Evolutionary conservation across 1,140 invertebrate species (phyloP).

Genomic region (Holcopasites calliopsidis): DNA sequence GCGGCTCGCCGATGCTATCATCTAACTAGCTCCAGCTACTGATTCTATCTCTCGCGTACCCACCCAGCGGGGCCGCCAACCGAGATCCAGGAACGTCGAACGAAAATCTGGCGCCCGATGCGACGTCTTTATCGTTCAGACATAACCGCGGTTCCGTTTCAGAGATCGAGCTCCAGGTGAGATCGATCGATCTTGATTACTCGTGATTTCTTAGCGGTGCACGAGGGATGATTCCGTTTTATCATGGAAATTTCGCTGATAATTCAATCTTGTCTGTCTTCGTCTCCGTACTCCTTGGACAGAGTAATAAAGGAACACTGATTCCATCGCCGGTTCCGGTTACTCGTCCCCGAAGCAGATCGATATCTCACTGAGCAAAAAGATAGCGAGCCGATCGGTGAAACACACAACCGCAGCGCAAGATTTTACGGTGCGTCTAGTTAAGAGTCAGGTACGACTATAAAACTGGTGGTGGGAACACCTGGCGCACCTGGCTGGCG

Average conservation of each 20-base stretch:
- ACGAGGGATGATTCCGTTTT: no score
- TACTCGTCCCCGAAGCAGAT: conserved; percentile 2
- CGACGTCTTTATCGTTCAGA: neutral
- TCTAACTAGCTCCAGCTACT: conserved; percentile 80
- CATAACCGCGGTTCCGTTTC: no score
- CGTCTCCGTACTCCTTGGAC: no score
- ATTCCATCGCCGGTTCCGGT: neutral
- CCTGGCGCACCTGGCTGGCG: conserved; percentile 24
- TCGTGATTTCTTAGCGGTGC: no score
- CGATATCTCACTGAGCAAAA: neutral
- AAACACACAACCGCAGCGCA: neutral
- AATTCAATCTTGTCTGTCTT: no score
- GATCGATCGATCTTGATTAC: no score
- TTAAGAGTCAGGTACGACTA: conserved; percentile 1
- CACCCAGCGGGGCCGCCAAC: conserved; percentile 75
- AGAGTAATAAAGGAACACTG: neutral
- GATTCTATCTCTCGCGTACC: conserved; percentile 79
- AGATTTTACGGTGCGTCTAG: conserved; percentile 17
- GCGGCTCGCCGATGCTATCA: conserved; percentile 78
- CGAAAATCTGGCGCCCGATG: conserved; percentile 55
- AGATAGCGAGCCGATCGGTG: neutral
- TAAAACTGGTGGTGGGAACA: conserved; percentile 6
- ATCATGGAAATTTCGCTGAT: no score
- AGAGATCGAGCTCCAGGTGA: neutral
- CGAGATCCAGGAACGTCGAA: conserved; percentile 70